Conservation (phyloP, 2,113 vertebrate species). For the Alectura lathami region DNA sequence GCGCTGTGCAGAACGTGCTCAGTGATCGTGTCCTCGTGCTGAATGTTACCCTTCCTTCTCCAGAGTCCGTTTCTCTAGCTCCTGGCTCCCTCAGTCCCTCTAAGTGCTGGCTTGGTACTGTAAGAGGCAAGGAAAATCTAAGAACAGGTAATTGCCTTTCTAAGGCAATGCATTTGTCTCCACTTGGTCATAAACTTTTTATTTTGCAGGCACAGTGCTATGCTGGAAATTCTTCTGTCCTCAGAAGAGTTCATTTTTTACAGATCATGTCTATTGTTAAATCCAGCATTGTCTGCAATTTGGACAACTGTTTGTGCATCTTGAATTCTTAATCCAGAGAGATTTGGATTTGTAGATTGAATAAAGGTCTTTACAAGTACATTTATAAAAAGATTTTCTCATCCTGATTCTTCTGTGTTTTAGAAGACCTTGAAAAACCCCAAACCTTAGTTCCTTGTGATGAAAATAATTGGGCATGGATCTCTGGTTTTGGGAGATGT, state of each 20-base stretch:
- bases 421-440: background rate
- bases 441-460: background rate
- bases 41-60: background rate
- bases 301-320: background rate
- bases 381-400: background rate
- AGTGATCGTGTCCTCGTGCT: fast-evolving
- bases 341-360: background rate
- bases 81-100: background rate
- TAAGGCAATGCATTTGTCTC: background rate
- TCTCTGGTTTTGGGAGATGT: background rate
- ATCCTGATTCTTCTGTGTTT: background rate
- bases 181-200: background rate
- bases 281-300: conserved; percentile 18
- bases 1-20: no score
- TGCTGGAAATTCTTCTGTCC: background rate
- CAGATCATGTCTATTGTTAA: conserved; percentile 13
- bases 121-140: background rate
- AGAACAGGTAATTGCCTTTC: background rate
- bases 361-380: background rate
- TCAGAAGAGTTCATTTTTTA: background rate
- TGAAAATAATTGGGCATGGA: background rate
- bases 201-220: background rate
- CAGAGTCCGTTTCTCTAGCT: background rate
- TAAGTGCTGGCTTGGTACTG: background rate
- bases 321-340: background rate